phyloP scores from a whole-genome alignment of 2,888 invertebrate genomes.

The Dioctria rufipes region DNA sequence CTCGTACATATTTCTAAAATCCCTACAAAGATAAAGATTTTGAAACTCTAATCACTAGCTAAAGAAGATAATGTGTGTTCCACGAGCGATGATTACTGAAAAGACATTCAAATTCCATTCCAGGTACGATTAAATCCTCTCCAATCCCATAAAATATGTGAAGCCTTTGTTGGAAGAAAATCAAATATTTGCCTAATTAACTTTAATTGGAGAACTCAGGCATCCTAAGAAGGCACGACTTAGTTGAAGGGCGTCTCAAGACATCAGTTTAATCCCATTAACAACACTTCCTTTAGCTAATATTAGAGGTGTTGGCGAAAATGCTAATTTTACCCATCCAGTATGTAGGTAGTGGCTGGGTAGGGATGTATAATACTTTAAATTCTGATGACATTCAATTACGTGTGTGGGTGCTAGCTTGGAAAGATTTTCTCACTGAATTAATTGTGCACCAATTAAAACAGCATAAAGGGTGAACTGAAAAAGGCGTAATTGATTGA shows the following conservation, averaged over 20 bases:
- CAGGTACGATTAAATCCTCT: conserved; percentile 6
- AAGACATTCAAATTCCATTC: conserved; percentile 24
- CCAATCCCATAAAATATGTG: background rate
- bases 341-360: no score
- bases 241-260: conserved; percentile 8
- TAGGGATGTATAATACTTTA: background rate
- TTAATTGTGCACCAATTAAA: conserved; percentile 39
- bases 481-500: conserved; percentile 41
- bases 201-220: conserved; percentile 31
- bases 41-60: no score
- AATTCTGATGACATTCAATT: background rate
- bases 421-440: background rate
- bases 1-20: no score
- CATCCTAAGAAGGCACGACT: conserved; percentile 12
- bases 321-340: conserved; percentile 27
- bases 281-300: conserved; percentile 12
- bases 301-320: conserved; percentile 27
- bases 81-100: background rate
- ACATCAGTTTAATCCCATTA: conserved; percentile 26
- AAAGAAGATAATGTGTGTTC: background rate
- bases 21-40: no score
- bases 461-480: conserved; percentile 26
- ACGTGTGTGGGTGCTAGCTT: background rate
- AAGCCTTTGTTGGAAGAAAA: conserved; percentile 23
- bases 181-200: conserved; percentile 47